Conservation (phyloP, 1,140 invertebrate genomes). For the Conopomorpha cramerella region DNA sequence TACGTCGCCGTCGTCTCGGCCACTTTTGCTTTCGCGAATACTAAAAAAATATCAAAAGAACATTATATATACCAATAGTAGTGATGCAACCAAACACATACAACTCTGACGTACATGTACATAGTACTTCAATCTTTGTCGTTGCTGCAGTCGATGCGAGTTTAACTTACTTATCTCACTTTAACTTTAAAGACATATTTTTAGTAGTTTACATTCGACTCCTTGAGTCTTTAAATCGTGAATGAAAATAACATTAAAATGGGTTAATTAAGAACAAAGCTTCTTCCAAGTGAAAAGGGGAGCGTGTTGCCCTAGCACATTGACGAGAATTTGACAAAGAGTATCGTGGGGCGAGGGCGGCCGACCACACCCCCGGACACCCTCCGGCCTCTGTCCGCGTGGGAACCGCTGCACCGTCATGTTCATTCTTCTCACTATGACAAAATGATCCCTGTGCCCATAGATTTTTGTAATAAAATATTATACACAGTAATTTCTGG, state of each 20-base stretch:
- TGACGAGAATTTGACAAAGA: slow-evolving; percentile 34
- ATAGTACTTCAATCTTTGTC: too few species aligned
- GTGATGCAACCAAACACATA: neutral
- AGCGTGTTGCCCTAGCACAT: slow-evolving; percentile 14
- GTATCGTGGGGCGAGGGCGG: slow-evolving; percentile 26
- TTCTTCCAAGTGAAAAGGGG: slow-evolving; percentile 21
- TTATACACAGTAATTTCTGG: too few species aligned
- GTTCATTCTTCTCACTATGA: too few species aligned
- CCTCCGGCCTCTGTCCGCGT: slow-evolving; percentile 7
- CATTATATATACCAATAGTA: neutral
- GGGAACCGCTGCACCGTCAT: slow-evolving; percentile 1
- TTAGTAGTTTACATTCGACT: too few species aligned
- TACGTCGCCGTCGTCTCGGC: slow-evolving; percentile 21
- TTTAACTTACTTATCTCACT: too few species aligned
- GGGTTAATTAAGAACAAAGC: slow-evolving; percentile 47
- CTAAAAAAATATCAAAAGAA: slow-evolving; percentile 32
- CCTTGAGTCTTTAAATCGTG: too few species aligned
- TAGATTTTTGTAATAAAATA: too few species aligned
- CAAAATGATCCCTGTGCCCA: too few species aligned
- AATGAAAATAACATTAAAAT: too few species aligned
- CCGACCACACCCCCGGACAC: slow-evolving; percentile 17
- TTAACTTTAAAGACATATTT: too few species aligned
- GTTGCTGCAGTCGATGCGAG: too few species aligned
- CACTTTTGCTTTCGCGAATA: slow-evolving; percentile 55
- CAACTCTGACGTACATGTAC: too few species aligned